These are phyloP conservation scores for Drosophila micromelanica DNA, from an alignment of 1,140 invertebrate genomes.

Conservation along the genomic window DNA sequence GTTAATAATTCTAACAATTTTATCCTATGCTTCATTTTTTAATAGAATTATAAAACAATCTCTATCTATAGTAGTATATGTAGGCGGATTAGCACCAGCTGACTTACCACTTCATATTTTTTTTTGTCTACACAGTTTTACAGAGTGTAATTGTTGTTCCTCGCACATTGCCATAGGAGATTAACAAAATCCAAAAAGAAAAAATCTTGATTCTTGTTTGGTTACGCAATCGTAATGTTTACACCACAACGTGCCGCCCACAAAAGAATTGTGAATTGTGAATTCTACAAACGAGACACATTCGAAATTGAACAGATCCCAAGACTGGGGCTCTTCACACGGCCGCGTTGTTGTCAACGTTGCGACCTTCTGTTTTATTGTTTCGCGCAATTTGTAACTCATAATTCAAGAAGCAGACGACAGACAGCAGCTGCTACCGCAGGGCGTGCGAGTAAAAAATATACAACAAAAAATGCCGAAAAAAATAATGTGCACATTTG, in stretches of 20 bases:
- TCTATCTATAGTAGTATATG: not conserved
- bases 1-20: no score
- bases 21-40: no score
- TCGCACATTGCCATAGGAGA: not conserved
- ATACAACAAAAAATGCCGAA: not conserved
- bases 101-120: not conserved
- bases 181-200: slow-evolving; percentile 3
- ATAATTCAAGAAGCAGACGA: slow-evolving; percentile 47
- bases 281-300: slow-evolving; percentile 1
- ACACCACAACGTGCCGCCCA: not conserved
- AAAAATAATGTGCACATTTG: slow-evolving; percentile 67
- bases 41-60: not conserved
- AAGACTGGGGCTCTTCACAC: slow-evolving; percentile 31
- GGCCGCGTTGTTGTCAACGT: slow-evolving; percentile 53
- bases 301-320: slow-evolving; percentile 21
- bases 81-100: not conserved
- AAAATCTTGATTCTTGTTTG: slow-evolving; percentile 8
- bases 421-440: slow-evolving; percentile 24
- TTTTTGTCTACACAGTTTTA: not conserved
- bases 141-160: not conserved
- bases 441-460: not conserved
- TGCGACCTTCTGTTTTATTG: slow-evolving; percentile 61
- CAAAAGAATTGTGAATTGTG: slow-evolving; percentile 42
- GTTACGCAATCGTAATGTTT: slow-evolving; percentile 63
- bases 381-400: slow-evolving; percentile 67